Evolutionary conservation across 1,140 invertebrate species (phyloP).

Genomic region (Tetragnatha versicolor): DNA sequence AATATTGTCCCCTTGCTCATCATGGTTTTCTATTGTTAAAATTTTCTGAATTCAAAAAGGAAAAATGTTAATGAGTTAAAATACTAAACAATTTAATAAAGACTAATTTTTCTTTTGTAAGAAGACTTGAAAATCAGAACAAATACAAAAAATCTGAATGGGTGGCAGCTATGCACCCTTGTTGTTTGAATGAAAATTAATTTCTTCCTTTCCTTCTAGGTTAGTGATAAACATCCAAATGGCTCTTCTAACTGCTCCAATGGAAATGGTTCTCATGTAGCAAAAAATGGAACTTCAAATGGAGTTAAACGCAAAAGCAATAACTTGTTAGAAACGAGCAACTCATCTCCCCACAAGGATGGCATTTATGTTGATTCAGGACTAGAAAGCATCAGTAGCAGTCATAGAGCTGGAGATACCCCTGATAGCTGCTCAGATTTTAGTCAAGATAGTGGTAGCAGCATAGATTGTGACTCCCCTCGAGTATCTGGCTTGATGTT

Average conservation of each 20-base stretch:
- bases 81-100: no score
- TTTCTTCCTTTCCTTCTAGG: no score
- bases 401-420: conserved; percentile 47
- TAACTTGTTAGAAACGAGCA: not conserved
- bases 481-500: conserved; percentile 12
- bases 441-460: conserved; percentile 49
- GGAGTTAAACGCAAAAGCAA: not conserved
- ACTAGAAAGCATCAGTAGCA: conserved; percentile 52
- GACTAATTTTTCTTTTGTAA: no score
- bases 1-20: no score
- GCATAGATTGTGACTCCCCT: conserved; percentile 47
- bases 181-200: no score
- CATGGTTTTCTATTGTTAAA: no score
- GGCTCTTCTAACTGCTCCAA: not conserved
- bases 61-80: no score
- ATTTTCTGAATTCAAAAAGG: no score
- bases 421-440: conserved; percentile 51
- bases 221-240: not conserved
- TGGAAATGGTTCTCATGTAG: not conserved
- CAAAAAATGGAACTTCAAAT: conserved; percentile 7
- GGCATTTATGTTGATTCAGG: conserved; percentile 44
- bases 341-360: not conserved
- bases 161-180: no score
- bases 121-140: no score
- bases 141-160: no score